Evolutionary conservation across 2,797 vertebrate species (phyloP), one percentile per base, ranked within the genome.

Genomic region (Hoplostethus mediterraneus): DNA sequence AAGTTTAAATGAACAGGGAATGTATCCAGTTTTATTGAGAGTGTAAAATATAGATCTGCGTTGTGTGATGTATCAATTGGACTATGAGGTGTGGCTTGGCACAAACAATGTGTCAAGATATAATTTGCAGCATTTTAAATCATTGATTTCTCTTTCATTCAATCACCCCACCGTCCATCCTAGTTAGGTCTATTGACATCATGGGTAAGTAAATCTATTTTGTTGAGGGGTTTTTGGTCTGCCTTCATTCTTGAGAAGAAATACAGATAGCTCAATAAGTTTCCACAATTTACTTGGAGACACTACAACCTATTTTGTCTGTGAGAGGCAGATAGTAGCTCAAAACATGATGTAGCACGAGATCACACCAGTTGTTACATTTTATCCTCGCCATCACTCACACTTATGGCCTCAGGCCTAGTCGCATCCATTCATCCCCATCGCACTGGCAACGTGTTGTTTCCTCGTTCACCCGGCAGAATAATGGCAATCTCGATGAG

Each of bases 141-240:
- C 17, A 38, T 14, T 59, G n/a, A 59, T 59, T 59, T 42, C n/a
- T 59, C 36, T 13, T 10, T 38, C 55, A 36, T 7, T 57, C 55
- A 38, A 25, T 57, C 55, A 36, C 17, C 49, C n/a, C 3, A 10
- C 21, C 3, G 36, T 40, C 28, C 16, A 64, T 57, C 25, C 11
- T 63, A 12, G n/a, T 63, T 47, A 16, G 30, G 16, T 25, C 3
- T 38, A 62, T 63, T 54, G 42, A 63, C 10, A 28, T 33, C 13
- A 25, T 38, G 16, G 7, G 48, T 12, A 12, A 53, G 40, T 47
- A 47, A 16, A 14, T 47, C 45, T n/a, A 5, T 47, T n/a, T 6
- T 47, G 45, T 47, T 47, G 16, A 6, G 13, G 13, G 45, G 4
- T 47, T 47, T 47, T 21, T 21, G 45, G 45, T 16, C 45, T 14